Conservation (phyloP, 2,888 invertebrate genomes). For the Apoda limacodes region DNA sequence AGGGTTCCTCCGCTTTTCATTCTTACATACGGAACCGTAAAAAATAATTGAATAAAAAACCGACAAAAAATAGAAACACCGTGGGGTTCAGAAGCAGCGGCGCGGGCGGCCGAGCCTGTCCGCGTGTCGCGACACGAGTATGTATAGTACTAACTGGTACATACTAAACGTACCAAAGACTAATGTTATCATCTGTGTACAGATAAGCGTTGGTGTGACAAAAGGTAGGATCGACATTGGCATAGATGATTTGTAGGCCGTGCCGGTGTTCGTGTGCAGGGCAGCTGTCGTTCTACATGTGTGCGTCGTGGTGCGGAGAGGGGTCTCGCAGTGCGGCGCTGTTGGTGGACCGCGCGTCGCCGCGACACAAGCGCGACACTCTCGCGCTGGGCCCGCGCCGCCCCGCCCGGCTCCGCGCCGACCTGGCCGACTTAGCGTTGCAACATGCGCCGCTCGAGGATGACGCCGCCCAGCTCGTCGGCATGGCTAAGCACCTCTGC, state of each 20-base stretch:
- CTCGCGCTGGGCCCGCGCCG: constrained; percentile 19
- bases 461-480: constrained; percentile 69
- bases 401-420: constrained; percentile 78
- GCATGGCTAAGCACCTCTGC: constrained; percentile 89
- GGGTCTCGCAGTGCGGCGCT: constrained; percentile 70
- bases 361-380: constrained; percentile 82
- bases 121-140: too few species aligned
- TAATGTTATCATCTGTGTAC: too few species aligned
- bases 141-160: too few species aligned
- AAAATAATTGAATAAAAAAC: too few species aligned
- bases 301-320: constrained; percentile 65
- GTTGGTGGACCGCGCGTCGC: constrained; percentile 82
- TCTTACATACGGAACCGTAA: too few species aligned
- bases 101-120: too few species aligned
- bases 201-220: background rate
- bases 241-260: constrained; percentile 1
- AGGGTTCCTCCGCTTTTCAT: too few species aligned
- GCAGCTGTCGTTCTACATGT: constrained; percentile 82
- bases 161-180: too few species aligned
- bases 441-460: constrained; percentile 45
- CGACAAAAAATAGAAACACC: too few species aligned
- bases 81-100: too few species aligned
- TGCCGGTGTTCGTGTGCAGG: constrained; percentile 49
- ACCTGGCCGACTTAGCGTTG: constrained; percentile 83
- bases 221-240: background rate